These are phyloP conservation scores for Butastur rufipennis DNA, from an alignment of 2,113 vertebrate species.

Conservation along the genomic window DNA sequence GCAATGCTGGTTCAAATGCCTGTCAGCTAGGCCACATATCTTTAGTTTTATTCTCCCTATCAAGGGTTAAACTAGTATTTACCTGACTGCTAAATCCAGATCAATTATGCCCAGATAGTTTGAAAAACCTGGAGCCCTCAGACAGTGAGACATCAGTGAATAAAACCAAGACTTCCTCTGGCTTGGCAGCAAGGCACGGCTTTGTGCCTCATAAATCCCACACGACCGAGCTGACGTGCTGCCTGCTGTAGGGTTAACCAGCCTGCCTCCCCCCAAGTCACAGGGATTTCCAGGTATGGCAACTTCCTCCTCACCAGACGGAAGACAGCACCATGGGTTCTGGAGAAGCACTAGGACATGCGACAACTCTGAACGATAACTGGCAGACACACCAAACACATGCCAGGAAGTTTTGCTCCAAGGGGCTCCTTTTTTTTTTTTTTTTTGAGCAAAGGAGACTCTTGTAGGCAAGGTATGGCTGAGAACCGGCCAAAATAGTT, in stretches of 20 bases:
- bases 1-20: too few species aligned
- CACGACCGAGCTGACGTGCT: rapidly evolving
- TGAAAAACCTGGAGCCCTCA: not conserved
- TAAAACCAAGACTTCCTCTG: not conserved
- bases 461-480: not conserved
- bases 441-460: not conserved
- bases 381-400: not conserved
- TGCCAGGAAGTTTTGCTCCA: rapidly evolving
- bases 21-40: rapidly evolving
- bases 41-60: not conserved
- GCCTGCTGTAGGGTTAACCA: not conserved
- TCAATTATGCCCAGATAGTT: rapidly evolving
- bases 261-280: not conserved
- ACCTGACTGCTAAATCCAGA: not conserved
- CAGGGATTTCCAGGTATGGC: rapidly evolving
- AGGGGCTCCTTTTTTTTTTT: not conserved
- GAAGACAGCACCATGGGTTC: rapidly evolving
- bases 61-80: not conserved
- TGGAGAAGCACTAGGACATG: not conserved
- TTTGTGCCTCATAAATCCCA: not conserved
- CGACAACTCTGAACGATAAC: rapidly evolving
- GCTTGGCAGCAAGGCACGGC: not conserved
- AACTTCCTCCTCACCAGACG: not conserved
- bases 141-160: not conserved
- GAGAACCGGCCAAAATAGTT: rapidly evolving